Conservation (phyloP, 2,797 vertebrate species). For the Aulostomus chinensis region DNA sequence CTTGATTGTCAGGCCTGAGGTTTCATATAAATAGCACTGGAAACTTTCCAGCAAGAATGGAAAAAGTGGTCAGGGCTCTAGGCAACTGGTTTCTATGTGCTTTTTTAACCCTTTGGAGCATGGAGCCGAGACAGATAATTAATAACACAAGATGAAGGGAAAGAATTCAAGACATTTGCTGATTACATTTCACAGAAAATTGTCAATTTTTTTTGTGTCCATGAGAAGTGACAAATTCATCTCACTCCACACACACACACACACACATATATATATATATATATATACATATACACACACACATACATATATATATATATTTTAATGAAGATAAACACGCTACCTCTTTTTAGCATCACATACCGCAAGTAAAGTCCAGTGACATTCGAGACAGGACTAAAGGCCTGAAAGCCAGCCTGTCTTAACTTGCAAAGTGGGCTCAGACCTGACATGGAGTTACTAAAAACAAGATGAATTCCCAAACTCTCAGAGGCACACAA, state of each 20-base stretch:
- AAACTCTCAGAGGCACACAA: conserved; percentile 64
- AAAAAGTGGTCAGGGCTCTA: conserved; percentile 74
- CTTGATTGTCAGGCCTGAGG: conserved; percentile 63
- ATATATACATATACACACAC: no score
- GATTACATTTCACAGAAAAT: no score
- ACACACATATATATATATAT: no score
- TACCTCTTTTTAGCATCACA: background rate
- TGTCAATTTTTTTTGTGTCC: conserved; percentile 47
- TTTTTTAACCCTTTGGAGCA: conserved; percentile 66
- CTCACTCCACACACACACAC: conserved; percentile 41
- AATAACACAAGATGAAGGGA: background rate
- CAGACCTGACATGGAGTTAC: conserved; percentile 35
- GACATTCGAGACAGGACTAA: background rate
- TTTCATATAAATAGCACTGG: conserved; percentile 78
- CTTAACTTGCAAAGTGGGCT: conserved; percentile 21
- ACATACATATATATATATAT: no score
- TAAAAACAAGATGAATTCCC: conserved; percentile 67
- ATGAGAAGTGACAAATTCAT: conserved; percentile 46
- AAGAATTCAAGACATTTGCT: background rate
- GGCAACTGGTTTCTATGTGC: conserved; percentile 65
- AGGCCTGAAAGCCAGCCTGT: conserved; percentile 11
- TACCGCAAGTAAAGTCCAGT: background rate
- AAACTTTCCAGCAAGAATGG: conserved; percentile 78
- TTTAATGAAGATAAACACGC: background rate
- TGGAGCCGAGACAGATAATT: background rate